Percentiles rank a stretch among this genome's conserved stretches.
Evolutionary conservation across 2,888 invertebrate species (phyloP).

Genomic region (Oligia latruncula): DNA sequence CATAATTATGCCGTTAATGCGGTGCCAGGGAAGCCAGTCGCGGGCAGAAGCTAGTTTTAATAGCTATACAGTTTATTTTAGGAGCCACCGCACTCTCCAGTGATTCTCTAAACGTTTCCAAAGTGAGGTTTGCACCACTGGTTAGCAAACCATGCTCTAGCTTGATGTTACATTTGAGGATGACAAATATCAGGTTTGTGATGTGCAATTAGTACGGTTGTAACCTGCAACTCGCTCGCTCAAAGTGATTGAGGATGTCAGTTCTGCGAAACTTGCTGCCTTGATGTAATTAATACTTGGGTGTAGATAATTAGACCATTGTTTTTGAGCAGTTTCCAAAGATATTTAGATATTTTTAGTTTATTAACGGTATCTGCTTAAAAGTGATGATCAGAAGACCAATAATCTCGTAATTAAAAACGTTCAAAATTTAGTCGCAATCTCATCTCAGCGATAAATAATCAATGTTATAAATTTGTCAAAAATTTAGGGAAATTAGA

Average conservation of each 20-base stretch:
- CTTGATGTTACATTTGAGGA: conserved; percentile 9
- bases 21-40: too few relatives aligned
- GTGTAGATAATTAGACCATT: too few relatives aligned
- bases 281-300: conserved; percentile 2
- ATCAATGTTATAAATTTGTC: too few relatives aligned
- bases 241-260: conserved; percentile 5
- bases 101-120: not conserved
- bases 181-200: conserved; percentile 14
- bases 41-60: not conserved
- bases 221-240: not conserved
- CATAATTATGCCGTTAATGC: too few relatives aligned
- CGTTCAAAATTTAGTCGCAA: too few relatives aligned
- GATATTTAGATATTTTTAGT: too few relatives aligned
- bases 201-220: conserved; percentile 7
- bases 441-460: too few relatives aligned
- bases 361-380: not conserved
- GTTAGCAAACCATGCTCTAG: not conserved
- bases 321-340: not conserved
- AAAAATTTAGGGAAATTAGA: too few relatives aligned
- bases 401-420: too few relatives aligned
- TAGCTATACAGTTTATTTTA: not conserved
- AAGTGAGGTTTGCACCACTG: not conserved
- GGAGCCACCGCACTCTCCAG: too few relatives aligned
- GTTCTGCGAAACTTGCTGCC: not conserved
- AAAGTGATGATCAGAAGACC: not conserved